These are phyloP conservation scores for Labrus mixtus DNA, from an alignment of 2,113 vertebrate genomes.

Conservation along the genomic window DNA sequence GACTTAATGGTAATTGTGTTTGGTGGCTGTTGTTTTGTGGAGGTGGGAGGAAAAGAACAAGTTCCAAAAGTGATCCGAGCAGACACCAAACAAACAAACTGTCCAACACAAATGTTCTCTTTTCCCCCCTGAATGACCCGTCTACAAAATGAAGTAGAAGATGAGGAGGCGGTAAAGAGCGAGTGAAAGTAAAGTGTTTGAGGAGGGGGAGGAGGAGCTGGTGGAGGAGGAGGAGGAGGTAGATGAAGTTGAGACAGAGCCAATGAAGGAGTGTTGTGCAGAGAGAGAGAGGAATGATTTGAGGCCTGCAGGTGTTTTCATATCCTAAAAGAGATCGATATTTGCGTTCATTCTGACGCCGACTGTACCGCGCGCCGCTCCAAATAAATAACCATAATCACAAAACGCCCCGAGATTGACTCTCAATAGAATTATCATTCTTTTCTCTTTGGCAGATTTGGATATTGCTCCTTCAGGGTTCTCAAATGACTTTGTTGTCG, in stretches of 20 bases:
- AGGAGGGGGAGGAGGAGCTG: conserved; percentile 2
- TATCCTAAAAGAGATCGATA: conserved; percentile 83
- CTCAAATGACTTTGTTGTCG: conserved; percentile 80
- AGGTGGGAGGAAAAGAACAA: neutral
- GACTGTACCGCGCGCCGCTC: conserved; percentile 71
- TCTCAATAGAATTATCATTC: conserved; percentile 84
- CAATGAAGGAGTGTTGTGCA: conserved; percentile 48
- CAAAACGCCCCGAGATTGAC: conserved; percentile 82
- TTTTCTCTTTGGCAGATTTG: conserved; percentile 83
- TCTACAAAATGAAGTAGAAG: conserved; percentile 7
- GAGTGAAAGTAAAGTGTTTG: conserved; percentile 39
- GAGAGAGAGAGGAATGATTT: conserved; percentile 78
- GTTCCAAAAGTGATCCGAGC: conserved; percentile 1
- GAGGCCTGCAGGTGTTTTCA: conserved; percentile 83
- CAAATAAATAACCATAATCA: conserved; percentile 88
- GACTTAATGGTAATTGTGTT: neutral
- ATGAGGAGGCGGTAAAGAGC: conserved; percentile 29
- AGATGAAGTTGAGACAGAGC: conserved; percentile 28
- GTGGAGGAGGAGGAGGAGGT: too few species aligned
- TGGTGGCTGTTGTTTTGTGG: neutral
- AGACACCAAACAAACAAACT: conserved; percentile 11
- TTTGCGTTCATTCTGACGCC: conserved; percentile 77
- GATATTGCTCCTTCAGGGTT: conserved; percentile 84
- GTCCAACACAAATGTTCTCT: conserved; percentile 30
- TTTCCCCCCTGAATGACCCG: conserved; percentile 12